Conservation (phyloP, 1,140 invertebrate species). For the Eupristina koningsbergeri region DNA sequence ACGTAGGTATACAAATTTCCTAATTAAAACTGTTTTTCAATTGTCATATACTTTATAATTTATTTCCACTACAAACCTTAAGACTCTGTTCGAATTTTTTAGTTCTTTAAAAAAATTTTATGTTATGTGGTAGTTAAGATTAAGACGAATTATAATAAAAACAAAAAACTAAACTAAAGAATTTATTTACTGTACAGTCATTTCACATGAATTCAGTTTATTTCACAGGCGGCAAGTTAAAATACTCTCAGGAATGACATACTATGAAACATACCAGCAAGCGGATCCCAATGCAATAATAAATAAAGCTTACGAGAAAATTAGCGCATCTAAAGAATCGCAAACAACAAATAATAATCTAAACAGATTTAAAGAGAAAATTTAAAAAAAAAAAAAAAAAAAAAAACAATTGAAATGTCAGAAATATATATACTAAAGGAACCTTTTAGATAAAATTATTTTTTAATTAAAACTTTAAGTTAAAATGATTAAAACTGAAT, state of each 20-base stretch:
- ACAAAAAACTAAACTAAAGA: slow-evolving; percentile 33
- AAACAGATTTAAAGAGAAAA: slow-evolving; percentile 27
- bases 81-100: slow-evolving; percentile 37
- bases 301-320: slow-evolving; percentile 42
- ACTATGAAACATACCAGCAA: slow-evolving; percentile 65
- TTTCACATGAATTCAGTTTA: slow-evolving; percentile 65
- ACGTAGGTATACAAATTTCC: slow-evolving; percentile 51
- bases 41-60: slow-evolving; percentile 46
- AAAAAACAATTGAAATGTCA: slow-evolving; percentile 20
- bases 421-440: slow-evolving; percentile 3
- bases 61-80: slow-evolving; percentile 34
- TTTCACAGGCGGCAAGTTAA: slow-evolving; percentile 68
- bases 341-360: slow-evolving; percentile 44
- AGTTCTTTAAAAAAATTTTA: slow-evolving; percentile 41
- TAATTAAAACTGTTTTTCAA: slow-evolving; percentile 52
- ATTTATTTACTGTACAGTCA: slow-evolving; percentile 40
- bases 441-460: background rate
- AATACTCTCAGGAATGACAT: slow-evolving; percentile 63
- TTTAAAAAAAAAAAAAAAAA: slow-evolving; percentile 14
- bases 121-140: slow-evolving; percentile 41
- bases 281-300: slow-evolving; percentile 56
- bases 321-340: slow-evolving; percentile 39
- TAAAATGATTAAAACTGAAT: background rate
- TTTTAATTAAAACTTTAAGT: background rate
- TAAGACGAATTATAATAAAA: slow-evolving; percentile 15